Base-by-base conservation (phyloP, 1,140 invertebrate species). In the Pararge aegeria region DNA sequence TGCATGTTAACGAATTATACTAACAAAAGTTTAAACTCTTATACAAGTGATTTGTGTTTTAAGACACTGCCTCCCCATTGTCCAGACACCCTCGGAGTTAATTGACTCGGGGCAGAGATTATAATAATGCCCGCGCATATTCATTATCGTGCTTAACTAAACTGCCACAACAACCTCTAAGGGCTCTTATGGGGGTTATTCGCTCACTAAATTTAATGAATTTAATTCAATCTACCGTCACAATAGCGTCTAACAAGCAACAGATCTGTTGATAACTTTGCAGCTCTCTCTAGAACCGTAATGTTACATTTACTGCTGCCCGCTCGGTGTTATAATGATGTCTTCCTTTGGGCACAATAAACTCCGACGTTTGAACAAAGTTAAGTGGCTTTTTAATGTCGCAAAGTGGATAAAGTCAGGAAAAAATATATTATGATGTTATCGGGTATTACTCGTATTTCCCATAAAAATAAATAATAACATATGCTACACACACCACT, bases 91-190 rank as follows among this genome's bases (percentile, higher is more conserved):
- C 29, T 10, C 10, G 3, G n/a, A 34, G 30, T 34, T 12, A 34
- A 34, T 34, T 12, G 30, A 34, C 9, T 34, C 0, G 30, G 30
- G 30, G 10, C 15, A 15, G 13, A 40, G 18, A 46, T 46, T 46
- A 20, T 21, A 18, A 29, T 52, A 52, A 59, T 30, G 49, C 37
- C 18, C 24, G 7, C 48, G 49, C 56, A 27, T 52, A 27, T 52
- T 52, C 49, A 44, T 59, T 59, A 59, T 20, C 42, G 34, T 21
- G 48, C 38, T 59, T 52, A 42, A 30, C 7, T 52, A 42, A 59
- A 59, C 38, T 37, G 46, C 56, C 56, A 40, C 49, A 59, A 59
- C 37, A 30, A 38, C 56, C 38, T 27, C 49, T 40, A 34, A 59
- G 49, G 56, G 49, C 37, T 13, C 37, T 57, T 57, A 50, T 2